A percentile compares a stretch with the other conserved stretches of the same genome.
Conservation (phyloP, 1,140 invertebrate species). For the Callitettix versicolor region DNA sequence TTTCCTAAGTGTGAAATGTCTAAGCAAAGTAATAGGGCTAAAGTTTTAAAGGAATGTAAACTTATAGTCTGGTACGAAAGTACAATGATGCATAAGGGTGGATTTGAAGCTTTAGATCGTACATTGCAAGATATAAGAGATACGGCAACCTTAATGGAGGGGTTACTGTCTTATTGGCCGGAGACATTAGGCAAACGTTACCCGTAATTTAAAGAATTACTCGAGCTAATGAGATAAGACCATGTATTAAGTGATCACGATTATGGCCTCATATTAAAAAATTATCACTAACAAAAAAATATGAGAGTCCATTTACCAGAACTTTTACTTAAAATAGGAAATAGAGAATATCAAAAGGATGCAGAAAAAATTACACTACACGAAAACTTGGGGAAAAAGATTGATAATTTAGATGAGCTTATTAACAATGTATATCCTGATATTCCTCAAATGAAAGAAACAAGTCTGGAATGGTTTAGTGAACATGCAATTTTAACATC, state of each 20-base stretch:
- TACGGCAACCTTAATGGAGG: slow-evolving; percentile 22
- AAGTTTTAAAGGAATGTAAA: slow-evolving; percentile 25
- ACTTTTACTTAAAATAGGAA: neutral
- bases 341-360: neutral
- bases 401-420: neutral
- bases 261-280: slow-evolving; percentile 30
- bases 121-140: slow-evolving; percentile 11
- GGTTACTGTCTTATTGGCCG: slow-evolving; percentile 24
- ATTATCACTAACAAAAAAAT: too few relatives aligned
- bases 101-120: slow-evolving; percentile 24
- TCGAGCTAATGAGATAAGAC: slow-evolving; percentile 28
- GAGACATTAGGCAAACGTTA: slow-evolving; percentile 29
- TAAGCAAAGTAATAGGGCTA: slow-evolving; percentile 19
- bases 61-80: slow-evolving; percentile 33
- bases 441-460: neutral
- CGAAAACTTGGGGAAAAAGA: neutral
- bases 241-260: slow-evolving; percentile 34
- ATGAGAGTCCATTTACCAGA: neutral
- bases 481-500: slow-evolving; percentile 24
- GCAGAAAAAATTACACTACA: neutral
- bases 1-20: slow-evolving; percentile 30
- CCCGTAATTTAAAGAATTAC: neutral
- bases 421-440: neutral
- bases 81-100: slow-evolving; percentile 29
- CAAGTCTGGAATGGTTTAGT: slow-evolving; percentile 17